These are phyloP conservation scores for Murina feae DNA, from an alignment of 2,113 vertebrate genomes.

Conservation along the genomic window DNA sequence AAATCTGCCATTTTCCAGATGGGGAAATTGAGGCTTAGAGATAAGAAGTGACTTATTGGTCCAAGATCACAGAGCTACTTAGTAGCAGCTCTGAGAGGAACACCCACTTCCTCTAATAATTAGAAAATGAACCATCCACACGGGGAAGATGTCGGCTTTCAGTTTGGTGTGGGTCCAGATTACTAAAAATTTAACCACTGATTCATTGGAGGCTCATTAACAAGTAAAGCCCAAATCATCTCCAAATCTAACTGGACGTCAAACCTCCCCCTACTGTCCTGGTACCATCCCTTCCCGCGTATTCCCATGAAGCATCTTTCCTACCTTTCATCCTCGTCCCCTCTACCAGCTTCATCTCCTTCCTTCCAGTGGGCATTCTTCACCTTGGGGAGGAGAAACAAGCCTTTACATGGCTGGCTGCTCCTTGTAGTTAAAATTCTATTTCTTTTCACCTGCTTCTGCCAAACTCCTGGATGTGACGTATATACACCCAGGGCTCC, in stretches of 20 bases:
- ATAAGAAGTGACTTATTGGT: neutral
- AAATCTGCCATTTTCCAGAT: neutral
- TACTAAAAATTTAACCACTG: neutral
- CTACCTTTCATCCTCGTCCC: neutral
- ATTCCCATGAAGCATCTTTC: neutral
- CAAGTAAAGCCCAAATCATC: neutral
- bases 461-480: neutral
- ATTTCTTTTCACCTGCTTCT: neutral
- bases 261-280: neutral
- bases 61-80: neutral
- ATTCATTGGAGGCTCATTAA: neutral
- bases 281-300: neutral
- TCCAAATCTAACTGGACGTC: neutral
- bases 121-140: neutral
- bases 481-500: neutral
- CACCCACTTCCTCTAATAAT: neutral
- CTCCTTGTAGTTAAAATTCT: neutral
- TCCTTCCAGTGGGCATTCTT: neutral
- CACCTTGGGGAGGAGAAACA: neutral
- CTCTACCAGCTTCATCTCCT: neutral
- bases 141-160: neutral
- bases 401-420: neutral
- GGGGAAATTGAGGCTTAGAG: neutral
- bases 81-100: neutral
- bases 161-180: neutral